Percentiles rank a stretch among this genome's conserved stretches.
These are phyloP conservation scores for Rhombomys opimus DNA, from an alignment of 2,113 vertebrate genomes.

Conservation along the genomic window DNA sequence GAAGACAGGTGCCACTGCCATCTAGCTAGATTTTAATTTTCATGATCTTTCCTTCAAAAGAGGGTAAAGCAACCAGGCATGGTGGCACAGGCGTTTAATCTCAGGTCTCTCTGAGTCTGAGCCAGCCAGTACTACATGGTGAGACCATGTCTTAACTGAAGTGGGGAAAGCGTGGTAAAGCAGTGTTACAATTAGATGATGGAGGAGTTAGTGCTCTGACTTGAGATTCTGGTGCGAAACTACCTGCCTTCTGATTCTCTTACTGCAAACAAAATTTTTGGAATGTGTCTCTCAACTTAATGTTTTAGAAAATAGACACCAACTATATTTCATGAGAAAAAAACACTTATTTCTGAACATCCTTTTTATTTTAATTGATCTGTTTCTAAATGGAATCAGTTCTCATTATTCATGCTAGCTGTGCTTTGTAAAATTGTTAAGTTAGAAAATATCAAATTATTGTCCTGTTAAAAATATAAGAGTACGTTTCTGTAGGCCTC, in stretches of 20 bases:
- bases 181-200: background rate
- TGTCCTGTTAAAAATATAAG: background rate
- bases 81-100: background rate
- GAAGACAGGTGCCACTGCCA: background rate
- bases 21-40: background rate
- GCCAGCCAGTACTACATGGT: background rate
- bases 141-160: background rate
- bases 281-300: background rate
- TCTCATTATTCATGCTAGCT: background rate
- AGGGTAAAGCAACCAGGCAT: background rate
- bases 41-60: background rate
- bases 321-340: background rate
- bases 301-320: background rate
- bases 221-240: background rate
- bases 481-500: background rate
- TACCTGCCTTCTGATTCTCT: background rate
- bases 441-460: background rate
- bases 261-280: background rate
- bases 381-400: background rate
- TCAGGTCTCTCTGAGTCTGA: background rate
- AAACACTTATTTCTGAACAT: background rate
- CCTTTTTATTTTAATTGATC: background rate
- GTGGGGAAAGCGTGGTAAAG: background rate
- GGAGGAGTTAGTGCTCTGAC: background rate
- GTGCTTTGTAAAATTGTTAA: background rate